Evolutionary conservation across 2,888 invertebrate species (phyloP).

Genomic region (Drosophila paracracens): DNA sequence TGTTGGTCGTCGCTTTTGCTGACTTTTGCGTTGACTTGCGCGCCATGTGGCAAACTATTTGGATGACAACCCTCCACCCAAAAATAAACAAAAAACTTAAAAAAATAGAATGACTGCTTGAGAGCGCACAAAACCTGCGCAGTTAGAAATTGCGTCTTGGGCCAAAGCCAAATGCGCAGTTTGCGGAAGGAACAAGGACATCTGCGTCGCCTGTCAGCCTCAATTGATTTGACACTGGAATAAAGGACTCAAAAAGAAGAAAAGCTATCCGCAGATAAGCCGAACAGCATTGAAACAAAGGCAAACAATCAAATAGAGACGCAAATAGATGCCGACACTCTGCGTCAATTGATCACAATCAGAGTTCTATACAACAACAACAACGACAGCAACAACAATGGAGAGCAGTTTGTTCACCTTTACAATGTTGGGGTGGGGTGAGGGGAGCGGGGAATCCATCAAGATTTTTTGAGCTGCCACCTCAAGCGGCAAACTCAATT

Average conservation of each 20-base stretch:
- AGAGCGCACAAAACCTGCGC: slow-evolving; percentile 60
- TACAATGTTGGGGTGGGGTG: slow-evolving; percentile 4
- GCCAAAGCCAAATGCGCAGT: slow-evolving; percentile 56
- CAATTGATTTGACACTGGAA: slow-evolving; percentile 67
- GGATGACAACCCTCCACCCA: slow-evolving; percentile 1
- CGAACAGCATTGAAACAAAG: slow-evolving; percentile 35
- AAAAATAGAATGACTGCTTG: slow-evolving; percentile 3
- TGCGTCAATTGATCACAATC: slow-evolving; percentile 60
- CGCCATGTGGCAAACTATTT: slow-evolving; percentile 53
- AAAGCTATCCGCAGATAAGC: slow-evolving; percentile 62
- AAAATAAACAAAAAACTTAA: neutral
- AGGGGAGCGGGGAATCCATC: slow-evolving; percentile 3
- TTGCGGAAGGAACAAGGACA: neutral
- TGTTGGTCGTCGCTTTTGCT: slow-evolving; percentile 36
- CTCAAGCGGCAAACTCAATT: slow-evolving; percentile 57
- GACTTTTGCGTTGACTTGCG: slow-evolving; percentile 60
- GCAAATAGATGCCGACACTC: slow-evolving; percentile 52
- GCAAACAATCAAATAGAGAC: slow-evolving; percentile 55
- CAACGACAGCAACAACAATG: slow-evolving; percentile 26
- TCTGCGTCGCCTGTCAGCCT: slow-evolving; percentile 31
- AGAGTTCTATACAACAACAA: slow-evolving; percentile 11
- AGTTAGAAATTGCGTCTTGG: slow-evolving; percentile 60
- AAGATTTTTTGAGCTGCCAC: slow-evolving; percentile 46
- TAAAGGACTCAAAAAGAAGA: slow-evolving; percentile 52
- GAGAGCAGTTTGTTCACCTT: slow-evolving; percentile 67